Evolutionary conservation across 2,797 vertebrate genomes (phyloP).

Genomic region (Sebastiscus albofasciatus): DNA sequence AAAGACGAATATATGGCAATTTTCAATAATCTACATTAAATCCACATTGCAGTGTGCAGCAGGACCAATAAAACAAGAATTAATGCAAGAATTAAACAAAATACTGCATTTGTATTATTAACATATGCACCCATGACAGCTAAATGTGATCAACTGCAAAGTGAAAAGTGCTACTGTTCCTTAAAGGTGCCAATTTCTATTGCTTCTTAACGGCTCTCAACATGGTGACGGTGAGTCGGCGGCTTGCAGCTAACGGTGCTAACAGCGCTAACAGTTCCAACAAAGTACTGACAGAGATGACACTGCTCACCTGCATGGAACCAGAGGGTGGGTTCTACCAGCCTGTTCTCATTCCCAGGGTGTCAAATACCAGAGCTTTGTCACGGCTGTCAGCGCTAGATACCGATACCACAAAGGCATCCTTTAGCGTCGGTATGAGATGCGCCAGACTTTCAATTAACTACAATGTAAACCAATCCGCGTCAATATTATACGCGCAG

Average conservation of each 20-base stretch:
- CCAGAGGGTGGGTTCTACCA: background rate
- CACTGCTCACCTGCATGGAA: background rate
- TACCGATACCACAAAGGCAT: too few species aligned
- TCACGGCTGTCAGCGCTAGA: too few species aligned
- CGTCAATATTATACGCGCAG: too few species aligned
- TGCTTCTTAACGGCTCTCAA: background rate
- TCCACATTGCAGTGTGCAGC: background rate
- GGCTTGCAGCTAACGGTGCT: background rate
- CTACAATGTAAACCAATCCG: too few species aligned
- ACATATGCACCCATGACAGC: background rate
- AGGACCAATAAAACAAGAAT: background rate
- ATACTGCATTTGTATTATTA: constrained; percentile 6
- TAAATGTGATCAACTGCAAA: constrained; percentile 11
- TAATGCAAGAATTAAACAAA: constrained; percentile 11
- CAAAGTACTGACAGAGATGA: background rate
- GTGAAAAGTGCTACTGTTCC: background rate
- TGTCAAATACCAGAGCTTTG: too few species aligned
- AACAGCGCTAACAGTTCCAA: background rate
- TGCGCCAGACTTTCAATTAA: too few species aligned
- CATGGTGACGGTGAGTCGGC: background rate
- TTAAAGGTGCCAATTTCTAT: background rate
- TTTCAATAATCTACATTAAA: constrained; percentile 40
- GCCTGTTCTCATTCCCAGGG: too few species aligned
- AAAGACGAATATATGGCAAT: constrained; percentile 1
- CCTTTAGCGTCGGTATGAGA: too few species aligned